Evolutionary conservation across 1,140 invertebrate species (phyloP).

Genomic region (Penaeus japonicus): DNA sequence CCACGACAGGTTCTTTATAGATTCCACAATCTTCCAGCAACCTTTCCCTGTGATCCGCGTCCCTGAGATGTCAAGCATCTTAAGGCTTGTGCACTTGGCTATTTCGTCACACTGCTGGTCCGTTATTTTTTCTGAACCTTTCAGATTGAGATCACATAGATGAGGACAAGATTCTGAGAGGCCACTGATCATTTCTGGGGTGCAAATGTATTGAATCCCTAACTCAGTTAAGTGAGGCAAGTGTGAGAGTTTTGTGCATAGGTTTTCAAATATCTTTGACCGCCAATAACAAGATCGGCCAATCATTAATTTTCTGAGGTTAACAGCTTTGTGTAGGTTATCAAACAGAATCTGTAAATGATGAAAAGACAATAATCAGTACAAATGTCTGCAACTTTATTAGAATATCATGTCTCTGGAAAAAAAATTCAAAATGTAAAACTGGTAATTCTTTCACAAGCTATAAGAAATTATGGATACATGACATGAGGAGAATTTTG

Average conservation of each 20-base stretch:
- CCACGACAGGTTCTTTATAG: conserved; percentile 38
- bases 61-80: conserved; percentile 46
- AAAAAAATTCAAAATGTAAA: neutral
- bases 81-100: conserved; percentile 24
- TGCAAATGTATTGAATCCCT: conserved; percentile 54
- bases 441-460: too few relatives aligned
- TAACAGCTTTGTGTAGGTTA: conserved; percentile 29
- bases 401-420: neutral
- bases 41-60: conserved; percentile 57
- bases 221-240: conserved; percentile 34
- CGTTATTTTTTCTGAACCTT: conserved; percentile 52
- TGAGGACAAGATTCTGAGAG: conserved; percentile 43
- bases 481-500: too few relatives aligned
- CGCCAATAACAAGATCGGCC: conserved; percentile 52
- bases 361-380: neutral
- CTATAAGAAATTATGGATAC: too few relatives aligned
- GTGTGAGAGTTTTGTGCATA: conserved; percentile 24
- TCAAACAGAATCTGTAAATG: conserved; percentile 42
- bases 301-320: conserved; percentile 34
- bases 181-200: conserved; percentile 48
- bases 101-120: conserved; percentile 43
- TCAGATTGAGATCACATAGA: conserved; percentile 43
- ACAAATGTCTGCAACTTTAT: neutral
- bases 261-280: conserved; percentile 35
- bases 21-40: conserved; percentile 47